Evolutionary conservation across 2,797 vertebrate genomes (phyloP).

Genomic region (Malurus splendens): DNA sequence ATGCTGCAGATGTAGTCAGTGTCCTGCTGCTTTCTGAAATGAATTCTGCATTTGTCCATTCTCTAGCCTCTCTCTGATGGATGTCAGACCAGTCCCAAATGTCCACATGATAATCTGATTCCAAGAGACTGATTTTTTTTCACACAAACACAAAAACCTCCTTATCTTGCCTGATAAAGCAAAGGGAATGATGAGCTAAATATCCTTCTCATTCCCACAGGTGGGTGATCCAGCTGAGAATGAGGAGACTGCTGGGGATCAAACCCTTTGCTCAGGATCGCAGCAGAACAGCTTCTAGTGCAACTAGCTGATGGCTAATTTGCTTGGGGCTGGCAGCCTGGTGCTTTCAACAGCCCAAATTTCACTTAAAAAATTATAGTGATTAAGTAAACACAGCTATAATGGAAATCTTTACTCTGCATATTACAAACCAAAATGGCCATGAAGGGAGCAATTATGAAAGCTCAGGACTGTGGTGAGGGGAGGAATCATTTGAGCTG

Average conservation of each 20-base stretch:
- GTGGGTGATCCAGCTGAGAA: not conserved
- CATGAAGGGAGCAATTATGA: constrained; percentile 62
- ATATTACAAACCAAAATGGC: constrained; percentile 63
- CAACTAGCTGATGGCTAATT: constrained; percentile 29
- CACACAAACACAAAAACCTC: not conserved
- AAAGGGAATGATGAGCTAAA: not conserved
- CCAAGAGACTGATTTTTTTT: not conserved
- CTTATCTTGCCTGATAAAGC: not conserved
- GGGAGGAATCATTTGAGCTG: constrained; percentile 48
- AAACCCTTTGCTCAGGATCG: not conserved
- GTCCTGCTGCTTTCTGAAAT: constrained; percentile 13
- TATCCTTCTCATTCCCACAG: not conserved
- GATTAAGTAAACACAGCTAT: constrained; percentile 62
- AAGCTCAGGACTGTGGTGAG: constrained; percentile 60
- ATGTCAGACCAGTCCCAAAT: not conserved
- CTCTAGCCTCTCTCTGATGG: not conserved
- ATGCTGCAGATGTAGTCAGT: not conserved
- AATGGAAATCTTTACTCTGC: constrained; percentile 66
- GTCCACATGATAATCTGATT: not conserved
- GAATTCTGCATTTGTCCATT: not conserved
- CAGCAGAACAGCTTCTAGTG: not conserved
- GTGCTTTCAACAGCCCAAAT: constrained; percentile 35
- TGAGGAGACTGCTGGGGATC: not conserved
- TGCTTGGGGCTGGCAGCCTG: constrained; percentile 20
- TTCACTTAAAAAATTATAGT: constrained; percentile 53